Base-by-base conservation (phyloP, 2,797 vertebrate genomes). In the Phoebastria nigripes region DNA sequence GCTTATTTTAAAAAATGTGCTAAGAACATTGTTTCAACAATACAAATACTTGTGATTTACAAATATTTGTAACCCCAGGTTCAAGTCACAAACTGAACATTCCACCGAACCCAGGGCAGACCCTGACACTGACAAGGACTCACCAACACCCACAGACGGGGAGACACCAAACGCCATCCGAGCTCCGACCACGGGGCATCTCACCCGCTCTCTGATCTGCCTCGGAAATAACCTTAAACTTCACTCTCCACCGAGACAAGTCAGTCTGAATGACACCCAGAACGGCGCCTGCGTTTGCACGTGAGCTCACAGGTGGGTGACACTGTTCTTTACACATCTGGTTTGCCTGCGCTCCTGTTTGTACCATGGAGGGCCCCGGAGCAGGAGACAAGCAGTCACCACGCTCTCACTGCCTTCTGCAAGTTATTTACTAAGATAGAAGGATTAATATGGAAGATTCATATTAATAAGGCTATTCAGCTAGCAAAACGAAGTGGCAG, bases 241-340 rank as follows among this genome's bases (percentile, higher is more conserved):
- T 22, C 90, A 83, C 85, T 12, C 76, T 72, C 59, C 77, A 72
- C 42, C 61, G 65, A 86, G 54, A 35, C 55, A 19, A 8, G 24
- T 7, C 41, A 11, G 35, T 12, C 42, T 5, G 44, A 58, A 8
- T 1, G 1, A 9, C 72, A 29, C 35, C 47, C 33, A 16, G 10
- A 29, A 8, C 1, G 3, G n/a, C 4, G 2, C n/a, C 25, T 3
- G n/a, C 2, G 0, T 29, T 22, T 21, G 51, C 42, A 9, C 8
- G 1, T 3, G 10, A 15, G 22, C n/a, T 15, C 9, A 22, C 5
- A 1, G 33, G 11, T 5, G 24, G 28, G 63, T 15, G 67, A 41
- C 18, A 2, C 11, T 31, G 4, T 8, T 46, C 58, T 8, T 14
- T 7, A 26, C 22, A 9, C 55, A 46, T 21, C 52, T 20, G 26